Evolutionary conservation across 2,113 vertebrate genomes (phyloP).

Genomic region (Mola mola): DNA sequence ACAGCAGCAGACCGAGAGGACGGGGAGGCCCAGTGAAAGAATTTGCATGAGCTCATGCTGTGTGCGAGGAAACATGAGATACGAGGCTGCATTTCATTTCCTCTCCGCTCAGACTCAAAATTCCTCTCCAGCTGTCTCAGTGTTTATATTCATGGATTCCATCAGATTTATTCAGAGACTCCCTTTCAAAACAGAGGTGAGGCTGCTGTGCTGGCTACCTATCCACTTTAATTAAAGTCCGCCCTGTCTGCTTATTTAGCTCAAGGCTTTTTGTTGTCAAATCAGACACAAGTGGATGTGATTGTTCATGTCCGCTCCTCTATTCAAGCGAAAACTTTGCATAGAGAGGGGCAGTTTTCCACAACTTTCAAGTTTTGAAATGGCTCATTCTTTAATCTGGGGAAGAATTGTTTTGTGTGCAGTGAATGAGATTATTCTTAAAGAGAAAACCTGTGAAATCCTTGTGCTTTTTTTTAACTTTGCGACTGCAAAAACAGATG

Average conservation of each 20-base stretch:
- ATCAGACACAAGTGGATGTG: slow-evolving; percentile 23
- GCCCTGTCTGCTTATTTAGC: slow-evolving; percentile 45
- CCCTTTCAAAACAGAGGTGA: slow-evolving; percentile 58
- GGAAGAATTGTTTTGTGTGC: not conserved
- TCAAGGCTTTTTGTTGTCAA: slow-evolving; percentile 47
- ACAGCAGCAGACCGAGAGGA: slow-evolving; percentile 9
- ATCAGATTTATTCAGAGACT: slow-evolving; percentile 62
- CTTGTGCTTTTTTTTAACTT: too few species aligned
- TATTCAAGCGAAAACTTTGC: slow-evolving; percentile 16
- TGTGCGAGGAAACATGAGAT: slow-evolving; percentile 39
- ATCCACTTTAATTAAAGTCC: slow-evolving; percentile 41
- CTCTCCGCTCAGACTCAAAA: slow-evolving; percentile 53
- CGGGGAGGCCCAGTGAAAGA: slow-evolving; percentile 11
- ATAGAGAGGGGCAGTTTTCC: slow-evolving; percentile 4
- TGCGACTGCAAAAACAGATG: too few species aligned
- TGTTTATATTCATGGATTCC: slow-evolving; percentile 72
- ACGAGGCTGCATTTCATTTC: slow-evolving; percentile 57
- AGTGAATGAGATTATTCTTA: not conserved
- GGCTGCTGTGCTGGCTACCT: slow-evolving; percentile 33
- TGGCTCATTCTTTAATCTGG: slow-evolving; percentile 17
- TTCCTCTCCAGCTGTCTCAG: slow-evolving; percentile 62
- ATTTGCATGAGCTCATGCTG: slow-evolving; percentile 13
- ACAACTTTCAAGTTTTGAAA: slow-evolving; percentile 3
- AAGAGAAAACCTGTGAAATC: too few species aligned
- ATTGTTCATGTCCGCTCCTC: slow-evolving; percentile 16